These are phyloP conservation scores for Encarsia formosa DNA, from an alignment of 2,888 invertebrate genomes.

Conservation along the genomic window DNA sequence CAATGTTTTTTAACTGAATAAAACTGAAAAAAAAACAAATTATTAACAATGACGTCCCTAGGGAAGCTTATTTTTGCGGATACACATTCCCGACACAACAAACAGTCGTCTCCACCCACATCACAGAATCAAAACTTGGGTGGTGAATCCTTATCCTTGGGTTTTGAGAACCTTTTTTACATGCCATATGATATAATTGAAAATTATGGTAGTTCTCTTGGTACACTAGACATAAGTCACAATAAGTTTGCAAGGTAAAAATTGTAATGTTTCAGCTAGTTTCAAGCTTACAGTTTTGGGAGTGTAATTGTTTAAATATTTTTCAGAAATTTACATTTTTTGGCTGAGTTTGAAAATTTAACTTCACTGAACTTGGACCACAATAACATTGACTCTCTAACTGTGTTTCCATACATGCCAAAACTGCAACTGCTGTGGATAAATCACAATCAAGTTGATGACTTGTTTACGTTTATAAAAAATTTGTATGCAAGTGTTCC, in stretches of 20 bases:
- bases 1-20: too few species aligned
- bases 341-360: conserved; percentile 68
- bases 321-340: conserved; percentile 66
- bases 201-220: conserved; percentile 36
- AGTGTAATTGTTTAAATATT: background rate
- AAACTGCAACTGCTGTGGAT: conserved; percentile 73
- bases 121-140: conserved; percentile 31
- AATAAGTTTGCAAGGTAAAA: conserved; percentile 45
- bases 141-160: conserved; percentile 42
- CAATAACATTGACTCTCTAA: conserved; percentile 68
- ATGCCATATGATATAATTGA: conserved; percentile 47
- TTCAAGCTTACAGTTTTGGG: conserved; percentile 34
- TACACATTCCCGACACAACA: conserved; percentile 39
- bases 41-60: conserved; percentile 45
- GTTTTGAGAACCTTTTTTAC: conserved; percentile 44
- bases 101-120: conserved; percentile 29
- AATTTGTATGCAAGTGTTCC: conserved; percentile 69
- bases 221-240: conserved; percentile 45
- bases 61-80: conserved; percentile 46
- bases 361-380: conserved; percentile 78
- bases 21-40: conserved; percentile 32
- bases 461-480: conserved; percentile 69
- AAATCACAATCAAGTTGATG: conserved; percentile 57
- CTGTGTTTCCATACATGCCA: conserved; percentile 67
- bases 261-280: background rate